Evolutionary conservation across 2,113 vertebrate species (phyloP), one percentile per base, ranked within the genome.

Genomic region (Zosterops japonicus): DNA sequence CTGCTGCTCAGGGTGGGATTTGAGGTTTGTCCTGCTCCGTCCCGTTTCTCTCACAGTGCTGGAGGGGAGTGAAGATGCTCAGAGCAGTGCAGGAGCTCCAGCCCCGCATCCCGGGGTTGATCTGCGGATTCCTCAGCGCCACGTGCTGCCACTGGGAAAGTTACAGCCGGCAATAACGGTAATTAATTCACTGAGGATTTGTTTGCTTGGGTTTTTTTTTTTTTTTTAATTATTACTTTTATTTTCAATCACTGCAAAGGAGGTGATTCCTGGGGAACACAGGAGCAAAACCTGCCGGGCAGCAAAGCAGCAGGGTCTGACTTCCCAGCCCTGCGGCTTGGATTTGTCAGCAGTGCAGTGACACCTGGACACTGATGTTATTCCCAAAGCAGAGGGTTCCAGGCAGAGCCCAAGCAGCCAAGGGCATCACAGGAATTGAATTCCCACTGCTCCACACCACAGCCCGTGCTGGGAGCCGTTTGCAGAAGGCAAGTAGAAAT

Each of bases 341-440:
- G 29, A 2, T 28, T 12, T 35, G 2, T 2, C 67, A 55, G 76
- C 49, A 0, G 7, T 4, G 36, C 53, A 1, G 35, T 1, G 10
- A 4, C 24, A 5, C 9, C 4, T 0, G 52, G 29, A 5, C 22
- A 4, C 6, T 8, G 10, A 0, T 3, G 2, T 0, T 46, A 5
- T 6, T n/a, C 18, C 56, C n/a, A 5, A 0, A 10, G 23, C 8
- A 15, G 19, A n/a, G 44, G 1, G 11, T 2, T 22, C 0, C 3
- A 29, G 50, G 14, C 6, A 4, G 3, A 36, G 36, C 35, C 29
- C 60, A 0, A 7, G 39, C 64, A 52, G 75, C 57, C 18, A 42
- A 61, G 36, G 8, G n/a, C 14, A 4, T 0, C 3, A 1, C 21
- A 4, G 78, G 27, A 20, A 2, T 25, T 3, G 24, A 22, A 42